Conservation (phyloP, 1,140 invertebrate species). For the Dendrolimus kikuchii region DNA sequence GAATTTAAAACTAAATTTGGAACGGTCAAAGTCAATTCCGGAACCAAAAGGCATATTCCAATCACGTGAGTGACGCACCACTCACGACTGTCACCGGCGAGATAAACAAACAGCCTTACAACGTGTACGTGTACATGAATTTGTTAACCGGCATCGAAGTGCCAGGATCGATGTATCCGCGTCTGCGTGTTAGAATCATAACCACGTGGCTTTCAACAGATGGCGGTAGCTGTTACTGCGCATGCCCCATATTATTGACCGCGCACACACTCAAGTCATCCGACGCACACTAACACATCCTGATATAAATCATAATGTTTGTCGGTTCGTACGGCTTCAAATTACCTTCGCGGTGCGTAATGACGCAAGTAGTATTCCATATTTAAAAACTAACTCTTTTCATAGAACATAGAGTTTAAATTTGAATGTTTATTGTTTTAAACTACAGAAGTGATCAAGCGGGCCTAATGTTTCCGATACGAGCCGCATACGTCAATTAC, state of each 20-base stretch:
- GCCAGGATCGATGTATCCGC: constrained; percentile 52
- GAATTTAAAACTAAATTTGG: too few species aligned
- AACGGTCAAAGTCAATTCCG: too few species aligned
- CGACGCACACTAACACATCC: constrained; percentile 24
- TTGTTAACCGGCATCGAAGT: constrained; percentile 57
- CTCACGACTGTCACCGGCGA: too few species aligned
- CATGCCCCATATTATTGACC: constrained; percentile 61
- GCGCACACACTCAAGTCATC: constrained; percentile 23
- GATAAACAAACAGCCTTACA: neutral
- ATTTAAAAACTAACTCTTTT: constrained; percentile 16
- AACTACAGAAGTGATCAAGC: constrained; percentile 42
- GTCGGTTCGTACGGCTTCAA: constrained; percentile 53
- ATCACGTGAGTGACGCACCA: too few species aligned
- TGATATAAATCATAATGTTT: constrained; percentile 63
- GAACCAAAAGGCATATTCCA: too few species aligned
- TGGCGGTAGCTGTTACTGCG: constrained; percentile 46
- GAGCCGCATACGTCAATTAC: constrained; percentile 56
- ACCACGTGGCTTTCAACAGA: constrained; percentile 63
- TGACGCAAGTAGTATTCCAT: constrained; percentile 37
- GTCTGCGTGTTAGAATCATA: constrained; percentile 28
- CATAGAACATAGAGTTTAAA: constrained; percentile 4
- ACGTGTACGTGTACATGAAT: constrained; percentile 45
- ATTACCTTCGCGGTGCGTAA: constrained; percentile 56
- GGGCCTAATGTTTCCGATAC: constrained; percentile 47
- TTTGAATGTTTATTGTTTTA: constrained; percentile 12